These are phyloP conservation scores for Sturnus vulgaris DNA, from an alignment of 2,113 vertebrate species.

Conservation along the genomic window DNA sequence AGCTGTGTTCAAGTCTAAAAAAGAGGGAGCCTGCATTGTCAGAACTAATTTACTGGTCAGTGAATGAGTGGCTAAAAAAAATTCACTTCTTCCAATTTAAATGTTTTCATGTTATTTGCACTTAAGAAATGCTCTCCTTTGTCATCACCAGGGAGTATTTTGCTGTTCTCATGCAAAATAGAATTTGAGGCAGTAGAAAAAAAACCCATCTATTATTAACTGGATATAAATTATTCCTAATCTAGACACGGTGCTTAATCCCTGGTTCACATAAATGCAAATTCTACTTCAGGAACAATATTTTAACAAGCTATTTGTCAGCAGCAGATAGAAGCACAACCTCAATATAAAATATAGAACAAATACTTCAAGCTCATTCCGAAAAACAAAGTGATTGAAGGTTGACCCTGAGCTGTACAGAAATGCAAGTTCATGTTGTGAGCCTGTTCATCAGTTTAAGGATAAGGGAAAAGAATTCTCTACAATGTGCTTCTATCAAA, in stretches of 20 bases:
- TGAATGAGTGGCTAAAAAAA: conserved; percentile 23
- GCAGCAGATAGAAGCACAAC: conserved; percentile 49
- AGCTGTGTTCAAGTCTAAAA: background rate
- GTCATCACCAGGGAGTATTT: conserved; percentile 21
- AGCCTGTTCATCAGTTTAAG: background rate
- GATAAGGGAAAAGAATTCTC: background rate
- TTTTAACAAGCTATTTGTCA: conserved; percentile 73
- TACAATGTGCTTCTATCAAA: background rate
- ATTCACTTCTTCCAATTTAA: background rate
- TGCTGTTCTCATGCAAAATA: conserved; percentile 49
- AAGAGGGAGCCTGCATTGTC: background rate
- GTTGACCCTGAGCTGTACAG: background rate
- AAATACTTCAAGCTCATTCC: conserved; percentile 53
- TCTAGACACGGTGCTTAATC: conserved; percentile 70
- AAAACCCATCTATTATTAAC: conserved; percentile 69
- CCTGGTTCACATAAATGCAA: conserved; percentile 71
- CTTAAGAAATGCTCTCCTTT: conserved; percentile 43
- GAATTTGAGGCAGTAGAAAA: conserved; percentile 38
- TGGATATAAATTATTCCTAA: conserved; percentile 78
- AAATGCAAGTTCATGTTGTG: background rate
- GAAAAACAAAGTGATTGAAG: conserved; percentile 45
- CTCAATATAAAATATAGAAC: conserved; percentile 66
- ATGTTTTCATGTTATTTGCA: conserved; percentile 24
- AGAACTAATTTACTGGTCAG: background rate
- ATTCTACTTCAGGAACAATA: conserved; percentile 70